phyloP scores from a whole-genome alignment of 2,888 invertebrate species.

The Catocala sponsa region DNA sequence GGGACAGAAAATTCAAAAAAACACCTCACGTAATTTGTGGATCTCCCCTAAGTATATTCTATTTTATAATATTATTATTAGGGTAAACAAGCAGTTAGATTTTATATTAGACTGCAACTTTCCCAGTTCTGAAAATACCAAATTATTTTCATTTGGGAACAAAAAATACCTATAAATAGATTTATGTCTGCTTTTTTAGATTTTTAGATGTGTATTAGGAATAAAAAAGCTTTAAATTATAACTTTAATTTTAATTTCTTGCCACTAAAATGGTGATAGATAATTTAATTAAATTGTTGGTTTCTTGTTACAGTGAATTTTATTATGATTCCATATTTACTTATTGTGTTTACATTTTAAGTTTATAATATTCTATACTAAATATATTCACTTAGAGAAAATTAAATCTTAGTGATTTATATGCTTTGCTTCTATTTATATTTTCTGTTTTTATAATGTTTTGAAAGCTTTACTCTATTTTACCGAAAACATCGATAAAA shows the following conservation, averaged over 20 bases:
- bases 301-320: background rate
- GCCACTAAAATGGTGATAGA: slow-evolving; percentile 37
- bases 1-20: too few relatives aligned
- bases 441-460: slow-evolving; percentile 3
- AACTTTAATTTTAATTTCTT: slow-evolving; percentile 41
- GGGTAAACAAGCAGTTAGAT: too few relatives aligned
- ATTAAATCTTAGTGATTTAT: too few relatives aligned
- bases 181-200: background rate
- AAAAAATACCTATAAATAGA: too few relatives aligned
- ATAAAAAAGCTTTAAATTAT: slow-evolving; percentile 50
- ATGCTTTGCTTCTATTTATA: background rate
- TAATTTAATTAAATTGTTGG: slow-evolving; percentile 7
- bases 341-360: too few relatives aligned
- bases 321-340: background rate
- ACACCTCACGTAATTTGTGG: too few relatives aligned
- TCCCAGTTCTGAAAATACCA: too few relatives aligned
- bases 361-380: background rate
- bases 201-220: background rate
- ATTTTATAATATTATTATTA: too few relatives aligned
- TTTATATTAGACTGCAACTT: too few relatives aligned
- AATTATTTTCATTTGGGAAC: too few relatives aligned
- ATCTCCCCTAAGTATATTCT: too few relatives aligned
- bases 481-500: background rate
- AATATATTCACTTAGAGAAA: background rate
- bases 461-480: background rate